These are phyloP conservation scores for Cheilosia vulpina DNA, from an alignment of 2,888 invertebrate genomes.

Conservation along the genomic window DNA sequence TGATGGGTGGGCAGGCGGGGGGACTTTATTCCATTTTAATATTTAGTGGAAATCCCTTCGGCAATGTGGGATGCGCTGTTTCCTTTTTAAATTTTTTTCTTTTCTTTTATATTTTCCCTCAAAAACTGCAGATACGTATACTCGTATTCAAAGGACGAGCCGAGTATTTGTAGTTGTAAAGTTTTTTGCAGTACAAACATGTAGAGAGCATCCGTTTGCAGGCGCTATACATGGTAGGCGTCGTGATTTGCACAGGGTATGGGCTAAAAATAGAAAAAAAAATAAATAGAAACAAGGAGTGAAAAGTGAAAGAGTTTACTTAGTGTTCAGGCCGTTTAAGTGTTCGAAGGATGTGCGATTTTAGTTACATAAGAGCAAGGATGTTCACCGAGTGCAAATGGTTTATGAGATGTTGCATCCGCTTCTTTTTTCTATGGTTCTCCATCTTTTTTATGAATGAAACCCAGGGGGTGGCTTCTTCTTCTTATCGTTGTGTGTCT, in stretches of 20 bases:
- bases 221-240: conserved; percentile 52
- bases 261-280: conserved; percentile 35
- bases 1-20: conserved; percentile 39
- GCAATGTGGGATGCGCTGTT: conserved; percentile 61
- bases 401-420: conserved; percentile 23
- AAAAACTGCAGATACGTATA: conserved; percentile 6
- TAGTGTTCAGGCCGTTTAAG: conserved; percentile 29
- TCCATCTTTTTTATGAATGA: neutral
- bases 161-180: neutral
- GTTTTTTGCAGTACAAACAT: conserved; percentile 23
- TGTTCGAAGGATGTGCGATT: conserved; percentile 52
- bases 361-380: conserved; percentile 29
- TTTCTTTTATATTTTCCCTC: conserved; percentile 38
- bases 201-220: conserved; percentile 47
- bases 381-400: conserved; percentile 34
- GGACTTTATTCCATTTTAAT: conserved; percentile 63
- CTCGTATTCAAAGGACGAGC: conserved; percentile 19
- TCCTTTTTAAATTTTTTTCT: conserved; percentile 52
- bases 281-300: conserved; percentile 44
- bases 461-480: neutral
- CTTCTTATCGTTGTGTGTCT: neutral
- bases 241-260: conserved; percentile 61
- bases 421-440: neutral
- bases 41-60: conserved; percentile 66
- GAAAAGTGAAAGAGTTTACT: conserved; percentile 61